phyloP scores from a whole-genome alignment of 2,797 vertebrate genomes.

The Squalus acanthias region DNA sequence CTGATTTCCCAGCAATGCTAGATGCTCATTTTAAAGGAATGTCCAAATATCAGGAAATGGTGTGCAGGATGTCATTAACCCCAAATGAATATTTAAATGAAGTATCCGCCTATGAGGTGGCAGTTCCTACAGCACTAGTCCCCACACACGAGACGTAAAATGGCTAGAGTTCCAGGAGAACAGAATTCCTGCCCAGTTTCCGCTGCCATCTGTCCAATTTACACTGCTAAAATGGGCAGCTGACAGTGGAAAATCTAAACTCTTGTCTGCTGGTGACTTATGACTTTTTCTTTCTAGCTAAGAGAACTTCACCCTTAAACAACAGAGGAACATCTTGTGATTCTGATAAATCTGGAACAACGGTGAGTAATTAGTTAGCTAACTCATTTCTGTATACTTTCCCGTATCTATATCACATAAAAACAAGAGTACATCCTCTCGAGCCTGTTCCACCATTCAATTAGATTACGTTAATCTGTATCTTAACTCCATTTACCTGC shows the following conservation, averaged over 20 bases:
- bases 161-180: background rate
- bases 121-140: background rate
- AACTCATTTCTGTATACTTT: background rate
- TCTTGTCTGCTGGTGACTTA: constrained; percentile 35
- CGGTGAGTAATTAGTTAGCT: constrained; percentile 52
- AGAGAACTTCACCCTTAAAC: constrained; percentile 86
- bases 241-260: background rate
- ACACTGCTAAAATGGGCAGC: background rate
- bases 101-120: background rate
- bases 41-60: background rate
- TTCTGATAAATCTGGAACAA: constrained; percentile 72
- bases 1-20: background rate
- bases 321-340: constrained; percentile 76
- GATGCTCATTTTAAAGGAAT: background rate
- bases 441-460: background rate
- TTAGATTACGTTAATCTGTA: background rate
- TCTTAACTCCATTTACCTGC: background rate
- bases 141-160: background rate
- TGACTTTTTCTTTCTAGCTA: constrained; percentile 65
- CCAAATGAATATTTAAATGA: background rate
- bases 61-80: background rate
- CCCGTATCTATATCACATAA: background rate
- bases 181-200: background rate
- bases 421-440: background rate
- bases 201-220: background rate